Percentiles rank a stretch among this genome's conserved stretches.
These are phyloP conservation scores for Linepithema humile DNA, from an alignment of 1,140 invertebrate species.

Conservation along the genomic window DNA sequence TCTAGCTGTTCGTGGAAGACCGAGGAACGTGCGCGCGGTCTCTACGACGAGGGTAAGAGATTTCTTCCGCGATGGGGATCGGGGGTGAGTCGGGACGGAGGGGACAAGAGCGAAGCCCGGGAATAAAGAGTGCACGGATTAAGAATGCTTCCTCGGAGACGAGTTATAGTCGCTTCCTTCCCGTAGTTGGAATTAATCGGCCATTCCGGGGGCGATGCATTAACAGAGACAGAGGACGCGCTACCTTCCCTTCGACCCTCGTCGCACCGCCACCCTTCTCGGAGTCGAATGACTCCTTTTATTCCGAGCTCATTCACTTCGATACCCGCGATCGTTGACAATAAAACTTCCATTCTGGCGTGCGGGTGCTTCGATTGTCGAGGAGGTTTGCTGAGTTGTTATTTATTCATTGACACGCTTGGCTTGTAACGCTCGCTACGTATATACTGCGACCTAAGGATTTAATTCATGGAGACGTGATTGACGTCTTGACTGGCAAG, in stretches of 20 bases:
- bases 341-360: slow-evolving; percentile 62
- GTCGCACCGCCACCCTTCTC: slow-evolving; percentile 34
- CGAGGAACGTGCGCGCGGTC: slow-evolving; percentile 63
- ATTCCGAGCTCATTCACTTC: slow-evolving; percentile 71
- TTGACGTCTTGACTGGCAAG: slow-evolving; percentile 16
- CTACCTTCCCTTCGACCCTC: slow-evolving; percentile 49
- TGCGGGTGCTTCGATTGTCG: slow-evolving; percentile 54
- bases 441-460: background rate
- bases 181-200: slow-evolving; percentile 84
- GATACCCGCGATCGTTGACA: slow-evolving; percentile 64
- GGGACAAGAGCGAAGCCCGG: slow-evolving; percentile 66
- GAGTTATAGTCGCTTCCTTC: slow-evolving; percentile 83
- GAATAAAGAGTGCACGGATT: slow-evolving; percentile 83
- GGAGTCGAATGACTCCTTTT: slow-evolving; percentile 60
- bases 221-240: slow-evolving; percentile 79
- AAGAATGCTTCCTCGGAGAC: slow-evolving; percentile 84
- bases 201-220: slow-evolving; percentile 82
- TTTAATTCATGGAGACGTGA: slow-evolving; percentile 37
- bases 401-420: slow-evolving; percentile 62
- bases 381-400: slow-evolving; percentile 57
- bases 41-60: slow-evolving; percentile 69
- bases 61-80: slow-evolving; percentile 71
- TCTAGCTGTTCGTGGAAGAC: slow-evolving; percentile 69
- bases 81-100: slow-evolving; percentile 39
- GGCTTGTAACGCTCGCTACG: slow-evolving; percentile 31